These are phyloP conservation scores for Sicus ferrugineus DNA, from an alignment of 2,888 invertebrate genomes.

Conservation along the genomic window DNA sequence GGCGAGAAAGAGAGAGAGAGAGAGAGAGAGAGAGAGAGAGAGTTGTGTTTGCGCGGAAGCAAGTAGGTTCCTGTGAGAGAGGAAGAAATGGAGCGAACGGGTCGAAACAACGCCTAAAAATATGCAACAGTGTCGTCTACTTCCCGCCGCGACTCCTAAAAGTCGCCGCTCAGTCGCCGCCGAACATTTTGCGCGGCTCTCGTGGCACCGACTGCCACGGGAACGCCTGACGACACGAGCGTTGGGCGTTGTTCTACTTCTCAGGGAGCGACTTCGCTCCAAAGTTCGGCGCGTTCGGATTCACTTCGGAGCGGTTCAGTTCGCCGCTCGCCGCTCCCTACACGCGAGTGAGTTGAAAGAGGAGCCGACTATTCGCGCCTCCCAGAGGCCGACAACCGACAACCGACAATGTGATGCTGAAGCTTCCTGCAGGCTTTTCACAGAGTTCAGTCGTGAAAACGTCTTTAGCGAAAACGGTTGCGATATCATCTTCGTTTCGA, in stretches of 20 bases:
- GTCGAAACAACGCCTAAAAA: no score
- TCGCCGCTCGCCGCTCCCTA: background rate
- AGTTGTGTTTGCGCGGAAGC: background rate
- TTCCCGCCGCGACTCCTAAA: no score
- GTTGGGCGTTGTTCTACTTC: no score
- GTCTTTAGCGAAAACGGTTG: constrained; percentile 19
- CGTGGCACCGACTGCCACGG: background rate
- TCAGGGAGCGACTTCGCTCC: background rate
- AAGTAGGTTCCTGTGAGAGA: background rate
- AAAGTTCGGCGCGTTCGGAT: background rate
- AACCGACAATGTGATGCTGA: no score
- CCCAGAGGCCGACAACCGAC: no score
- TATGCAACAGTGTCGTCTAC: no score
- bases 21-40: background rate
- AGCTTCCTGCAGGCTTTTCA: background rate
- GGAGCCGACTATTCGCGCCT: background rate
- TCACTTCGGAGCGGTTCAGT: background rate
- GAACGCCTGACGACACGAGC: background rate
- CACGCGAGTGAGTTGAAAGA: no score
- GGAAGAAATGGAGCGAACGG: background rate
- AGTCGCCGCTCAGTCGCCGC: no score
- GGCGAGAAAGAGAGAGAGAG: background rate
- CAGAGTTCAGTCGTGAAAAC: constrained; percentile 28
- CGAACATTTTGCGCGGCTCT: no score
- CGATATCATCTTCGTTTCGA: background rate